Evolutionary conservation across 2,113 vertebrate species (phyloP).

Genomic region (Oophaga pumilio): DNA sequence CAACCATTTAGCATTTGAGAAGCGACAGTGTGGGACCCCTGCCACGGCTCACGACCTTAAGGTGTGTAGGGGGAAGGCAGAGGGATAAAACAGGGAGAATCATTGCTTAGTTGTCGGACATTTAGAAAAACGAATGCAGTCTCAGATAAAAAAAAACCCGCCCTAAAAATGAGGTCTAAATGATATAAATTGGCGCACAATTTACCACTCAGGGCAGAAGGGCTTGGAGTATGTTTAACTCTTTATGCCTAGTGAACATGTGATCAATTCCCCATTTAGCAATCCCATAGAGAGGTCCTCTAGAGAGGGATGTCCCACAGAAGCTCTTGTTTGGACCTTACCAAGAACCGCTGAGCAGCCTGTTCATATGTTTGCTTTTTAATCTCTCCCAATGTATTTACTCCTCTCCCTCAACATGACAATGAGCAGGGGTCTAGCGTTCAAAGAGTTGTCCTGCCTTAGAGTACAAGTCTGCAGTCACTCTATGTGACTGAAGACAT

Average conservation of each 20-base stretch:
- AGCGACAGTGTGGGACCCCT: background rate
- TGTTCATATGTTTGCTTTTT: no score
- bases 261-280: background rate
- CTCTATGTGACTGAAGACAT: no score
- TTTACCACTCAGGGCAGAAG: background rate
- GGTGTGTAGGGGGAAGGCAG: background rate
- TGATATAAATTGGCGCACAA: no score
- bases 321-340: no score
- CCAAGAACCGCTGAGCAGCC: no score
- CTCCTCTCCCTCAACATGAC: no score
- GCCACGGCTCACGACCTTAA: background rate
- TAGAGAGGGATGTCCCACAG: no score
- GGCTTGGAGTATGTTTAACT: background rate
- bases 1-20: slow-evolving; percentile 2
- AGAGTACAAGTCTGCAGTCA: no score
- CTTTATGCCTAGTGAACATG: background rate
- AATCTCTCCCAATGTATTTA: no score
- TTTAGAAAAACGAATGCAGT: background rate
- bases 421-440: no score
- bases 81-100: background rate
- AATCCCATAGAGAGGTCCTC: no score
- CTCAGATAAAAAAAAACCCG: background rate
- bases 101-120: background rate
- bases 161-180: background rate
- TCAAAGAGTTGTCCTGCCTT: no score